A percentile compares a stretch with the other conserved stretches of the same genome.
These are phyloP conservation scores for Liodrosophila aerea DNA, from an alignment of 2,888 invertebrate species.

Conservation along the genomic window DNA sequence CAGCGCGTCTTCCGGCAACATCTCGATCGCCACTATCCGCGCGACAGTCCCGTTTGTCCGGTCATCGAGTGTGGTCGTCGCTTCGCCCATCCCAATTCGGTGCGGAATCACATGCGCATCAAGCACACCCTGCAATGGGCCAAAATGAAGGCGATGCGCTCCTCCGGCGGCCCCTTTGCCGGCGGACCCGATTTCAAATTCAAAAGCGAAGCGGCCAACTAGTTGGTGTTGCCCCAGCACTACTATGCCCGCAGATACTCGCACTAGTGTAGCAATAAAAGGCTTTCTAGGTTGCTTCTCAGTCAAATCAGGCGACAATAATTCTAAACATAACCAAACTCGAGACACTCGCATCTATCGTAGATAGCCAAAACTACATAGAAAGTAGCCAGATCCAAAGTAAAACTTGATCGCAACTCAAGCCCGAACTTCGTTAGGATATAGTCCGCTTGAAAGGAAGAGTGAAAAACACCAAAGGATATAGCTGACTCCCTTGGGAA, in stretches of 20 bases:
- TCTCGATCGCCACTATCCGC: conserved; percentile 91
- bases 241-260: conserved; percentile 41
- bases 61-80: conserved; percentile 88
- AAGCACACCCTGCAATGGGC: conserved; percentile 92
- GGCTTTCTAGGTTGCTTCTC: conserved; percentile 73
- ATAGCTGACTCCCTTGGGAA: no score
- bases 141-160: conserved; percentile 88
- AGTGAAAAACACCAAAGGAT: neutral
- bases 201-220: conserved; percentile 78
- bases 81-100: conserved; percentile 93
- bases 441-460: no score
- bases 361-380: conserved; percentile 55
- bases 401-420: conserved; percentile 8
- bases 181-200: conserved; percentile 82
- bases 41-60: conserved; percentile 92
- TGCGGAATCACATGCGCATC: conserved; percentile 92
- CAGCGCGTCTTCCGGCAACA: conserved; percentile 88
- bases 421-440: conserved; percentile 4
- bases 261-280: conserved; percentile 36
- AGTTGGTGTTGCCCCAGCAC: no score
- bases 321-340: conserved; percentile 50
- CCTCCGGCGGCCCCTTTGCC: conserved; percentile 82
- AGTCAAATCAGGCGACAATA: conserved; percentile 67
- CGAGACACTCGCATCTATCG: conserved; percentile 66
- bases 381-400: conserved; percentile 9